These are phyloP conservation scores for Melospiza melodia DNA, from an alignment of 2,113 vertebrate genomes.

Conservation along the genomic window DNA sequence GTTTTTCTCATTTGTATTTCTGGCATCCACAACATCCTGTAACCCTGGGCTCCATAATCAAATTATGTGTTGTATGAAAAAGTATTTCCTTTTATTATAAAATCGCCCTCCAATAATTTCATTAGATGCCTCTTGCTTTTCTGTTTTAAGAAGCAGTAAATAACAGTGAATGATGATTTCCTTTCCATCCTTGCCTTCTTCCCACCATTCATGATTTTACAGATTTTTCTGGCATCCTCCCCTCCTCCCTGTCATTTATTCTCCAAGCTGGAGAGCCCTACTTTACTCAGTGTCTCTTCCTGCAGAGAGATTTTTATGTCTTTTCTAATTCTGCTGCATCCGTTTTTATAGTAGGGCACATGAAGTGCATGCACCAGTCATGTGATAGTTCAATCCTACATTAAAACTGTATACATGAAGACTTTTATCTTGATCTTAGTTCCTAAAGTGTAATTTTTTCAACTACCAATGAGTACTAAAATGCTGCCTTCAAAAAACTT, in stretches of 20 bases:
- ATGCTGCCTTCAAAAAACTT: not conserved
- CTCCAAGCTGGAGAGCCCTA: not conserved
- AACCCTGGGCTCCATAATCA: not conserved
- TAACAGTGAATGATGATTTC: constrained; percentile 9
- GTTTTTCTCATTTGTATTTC: constrained; percentile 38
- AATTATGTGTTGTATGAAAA: not conserved
- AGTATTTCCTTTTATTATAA: constrained; percentile 52
- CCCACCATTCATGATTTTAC: not conserved
- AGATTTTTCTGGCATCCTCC: not conserved
- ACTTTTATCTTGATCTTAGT: not conserved
- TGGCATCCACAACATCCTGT: constrained; percentile 47
- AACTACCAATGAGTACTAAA: not conserved
- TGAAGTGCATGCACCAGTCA: not conserved
- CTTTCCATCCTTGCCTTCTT: not conserved
- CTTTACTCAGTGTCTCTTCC: not conserved
- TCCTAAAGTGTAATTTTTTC: not conserved
- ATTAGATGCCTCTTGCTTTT: constrained; percentile 11
- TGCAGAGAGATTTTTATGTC: not conserved
- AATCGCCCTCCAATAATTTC: constrained; percentile 51
- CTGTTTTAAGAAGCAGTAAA: constrained; percentile 13
- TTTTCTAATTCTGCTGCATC: not conserved
- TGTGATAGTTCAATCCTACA: not conserved
- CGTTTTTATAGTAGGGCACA: rapidly evolving
- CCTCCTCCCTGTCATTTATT: not conserved
- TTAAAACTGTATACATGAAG: not conserved